Percentiles rank a stretch among this genome's conserved stretches.
phyloP scores from a whole-genome alignment of 2,113 vertebrate genomes.

The Bubo bubo region DNA sequence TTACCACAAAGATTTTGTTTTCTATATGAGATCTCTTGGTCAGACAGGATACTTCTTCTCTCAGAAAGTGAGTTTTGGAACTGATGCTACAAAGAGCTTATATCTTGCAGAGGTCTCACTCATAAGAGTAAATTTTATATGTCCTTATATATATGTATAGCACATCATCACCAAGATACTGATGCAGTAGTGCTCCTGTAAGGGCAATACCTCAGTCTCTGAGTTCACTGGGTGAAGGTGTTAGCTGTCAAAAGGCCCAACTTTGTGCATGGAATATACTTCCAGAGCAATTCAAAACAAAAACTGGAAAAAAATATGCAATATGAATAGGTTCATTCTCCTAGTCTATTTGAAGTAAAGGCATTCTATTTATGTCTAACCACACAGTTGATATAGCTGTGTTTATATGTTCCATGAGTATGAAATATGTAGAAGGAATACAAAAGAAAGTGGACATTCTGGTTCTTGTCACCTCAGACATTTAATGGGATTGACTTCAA shows the following conservation, averaged over 20 bases:
- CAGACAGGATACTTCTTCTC: not conserved
- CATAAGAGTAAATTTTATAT: not conserved
- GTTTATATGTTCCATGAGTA: constrained; percentile 13
- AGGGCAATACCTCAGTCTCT: not conserved
- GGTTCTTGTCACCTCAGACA: constrained; percentile 33
- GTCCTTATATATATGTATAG: not conserved
- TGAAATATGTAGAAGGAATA: not conserved
- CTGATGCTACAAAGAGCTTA: not conserved
- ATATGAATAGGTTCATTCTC: not conserved
- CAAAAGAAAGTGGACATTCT: not conserved
- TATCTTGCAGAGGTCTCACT: not conserved
- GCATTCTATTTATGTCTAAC: constrained; percentile 11
- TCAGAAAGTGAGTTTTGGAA: not conserved
- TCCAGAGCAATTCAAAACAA: not conserved
- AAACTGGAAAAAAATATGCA: not conserved
- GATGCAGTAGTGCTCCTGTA: not conserved
- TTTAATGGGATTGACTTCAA: constrained; percentile 17
- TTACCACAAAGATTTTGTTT: not conserved
- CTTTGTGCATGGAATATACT: not conserved
- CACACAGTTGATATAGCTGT: not conserved
- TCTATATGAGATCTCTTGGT: not conserved
- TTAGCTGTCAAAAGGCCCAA: not conserved
- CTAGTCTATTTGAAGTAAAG: not conserved
- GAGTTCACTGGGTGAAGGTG: not conserved
- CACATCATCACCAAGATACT: not conserved